These are phyloP conservation scores for Drosophila leonis DNA, from an alignment of 2,888 invertebrate genomes.

Conservation along the genomic window DNA sequence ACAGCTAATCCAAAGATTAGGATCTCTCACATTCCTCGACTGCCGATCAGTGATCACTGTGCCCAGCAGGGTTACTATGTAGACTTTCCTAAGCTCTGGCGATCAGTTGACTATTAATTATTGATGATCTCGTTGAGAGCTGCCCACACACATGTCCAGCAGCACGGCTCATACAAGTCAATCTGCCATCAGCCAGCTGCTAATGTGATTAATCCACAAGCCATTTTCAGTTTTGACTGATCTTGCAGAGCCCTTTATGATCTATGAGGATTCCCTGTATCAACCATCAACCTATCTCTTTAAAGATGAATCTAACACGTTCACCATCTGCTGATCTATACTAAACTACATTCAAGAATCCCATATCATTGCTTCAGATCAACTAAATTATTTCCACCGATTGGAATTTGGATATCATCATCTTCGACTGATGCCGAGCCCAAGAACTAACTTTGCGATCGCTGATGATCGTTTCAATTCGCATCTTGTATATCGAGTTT, in stretches of 20 bases:
- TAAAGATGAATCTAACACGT: background rate
- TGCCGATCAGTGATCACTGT: background rate
- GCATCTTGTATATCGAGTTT: too few relatives aligned
- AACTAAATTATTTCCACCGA: background rate
- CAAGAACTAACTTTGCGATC: background rate
- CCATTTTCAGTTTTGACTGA: background rate
- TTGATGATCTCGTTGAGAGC: background rate
- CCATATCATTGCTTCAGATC: background rate
- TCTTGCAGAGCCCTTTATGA: background rate
- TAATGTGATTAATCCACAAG: background rate
- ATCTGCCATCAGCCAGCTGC: slow-evolving; percentile 21
- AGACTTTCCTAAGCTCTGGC: background rate
- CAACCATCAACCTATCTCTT: too few relatives aligned
- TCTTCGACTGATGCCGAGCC: background rate
- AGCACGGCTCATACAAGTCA: slow-evolving; percentile 1
- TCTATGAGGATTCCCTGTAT: background rate
- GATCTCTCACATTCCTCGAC: background rate
- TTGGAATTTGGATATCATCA: background rate
- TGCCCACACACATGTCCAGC: slow-evolving; percentile 14
- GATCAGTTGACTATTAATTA: slow-evolving; percentile 7
- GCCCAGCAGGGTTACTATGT: slow-evolving; percentile 4
- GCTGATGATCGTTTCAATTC: background rate
- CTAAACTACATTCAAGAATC: background rate
- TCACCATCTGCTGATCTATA: background rate
- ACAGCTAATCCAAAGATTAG: slow-evolving; percentile 7